Evolutionary conservation across 2,888 invertebrate species (phyloP), one percentile per base, ranked within the genome.

Genomic region (Auanema freiburgensis): DNA sequence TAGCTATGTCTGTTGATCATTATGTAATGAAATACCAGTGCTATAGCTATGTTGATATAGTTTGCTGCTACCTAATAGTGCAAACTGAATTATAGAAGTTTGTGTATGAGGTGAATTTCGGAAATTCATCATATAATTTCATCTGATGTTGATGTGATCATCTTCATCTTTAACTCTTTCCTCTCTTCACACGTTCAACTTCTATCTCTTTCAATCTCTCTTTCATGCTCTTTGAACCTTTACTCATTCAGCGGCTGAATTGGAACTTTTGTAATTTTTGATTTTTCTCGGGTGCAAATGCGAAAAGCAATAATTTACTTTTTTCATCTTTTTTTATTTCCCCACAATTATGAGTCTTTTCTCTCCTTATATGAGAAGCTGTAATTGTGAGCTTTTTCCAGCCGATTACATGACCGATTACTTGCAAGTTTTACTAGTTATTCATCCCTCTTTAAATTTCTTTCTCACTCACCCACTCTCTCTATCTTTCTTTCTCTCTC

Each of bases 341-440:
- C n/a, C 3, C 3, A 33, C 33, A 33, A 33, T 33, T 33, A 33
- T 33, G 33, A 33, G 33, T 33, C 33, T 33, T n/a, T 50, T 50
- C 50, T 50, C 50, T 33, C 33, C 24, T 50, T 11, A 21, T 24
- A 50, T 50, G 24, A 50, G 33, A 33, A 33, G 33, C 33, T 33
- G 8, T 33, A 33, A 33, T 33, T 33, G 33, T 44, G 46, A 46
- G 43, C 56, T 60, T 60, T 40, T 59, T 53, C 41, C 43, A 10
- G 43, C 55, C 46, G 40, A 44, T 46, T 43, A 54, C 50, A 33
- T 33, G 33, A 33, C 41, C 21, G 33, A 33, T 33, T 33, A 25
- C 46, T 43, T 40, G 58, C 63, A 57, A 56, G 49, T 59, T 54
- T 53, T 52, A 25, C 42, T 52, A 46, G 24, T 53, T 57, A 46